Conservation (phyloP, 2,113 vertebrate species). For the Pygoscelis adeliae region DNA sequence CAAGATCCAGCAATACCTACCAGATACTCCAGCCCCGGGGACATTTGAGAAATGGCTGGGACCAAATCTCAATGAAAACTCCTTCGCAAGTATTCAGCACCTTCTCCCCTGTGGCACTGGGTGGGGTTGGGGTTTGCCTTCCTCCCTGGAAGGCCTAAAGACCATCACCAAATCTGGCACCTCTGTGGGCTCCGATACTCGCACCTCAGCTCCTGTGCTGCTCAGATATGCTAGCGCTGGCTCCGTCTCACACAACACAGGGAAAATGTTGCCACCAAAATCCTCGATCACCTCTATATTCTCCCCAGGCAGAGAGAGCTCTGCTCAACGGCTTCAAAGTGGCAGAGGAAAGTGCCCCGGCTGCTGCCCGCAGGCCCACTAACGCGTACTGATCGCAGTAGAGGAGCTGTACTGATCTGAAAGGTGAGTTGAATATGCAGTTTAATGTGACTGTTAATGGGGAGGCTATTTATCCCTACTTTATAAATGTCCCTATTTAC, state of each 20-base stretch:
- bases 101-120: background rate
- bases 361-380: background rate
- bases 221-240: background rate
- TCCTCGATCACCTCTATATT: background rate
- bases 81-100: background rate
- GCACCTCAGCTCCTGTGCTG: background rate
- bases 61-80: background rate
- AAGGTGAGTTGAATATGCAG: background rate
- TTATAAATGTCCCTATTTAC: background rate
- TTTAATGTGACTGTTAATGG: background rate
- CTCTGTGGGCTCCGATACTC: background rate
- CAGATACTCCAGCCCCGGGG: background rate
- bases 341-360: background rate
- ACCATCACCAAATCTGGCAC: background rate
- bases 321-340: background rate
- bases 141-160: background rate
- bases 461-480: background rate
- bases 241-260: background rate
- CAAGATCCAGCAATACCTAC: background rate
- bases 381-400: accelerated
- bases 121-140: background rate
- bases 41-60: background rate
- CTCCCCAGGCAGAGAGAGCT: background rate
- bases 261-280: background rate
- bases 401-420: background rate